Percentiles rank a stretch among this genome's conserved stretches.
These are phyloP conservation scores for Sarcophaga peregrina DNA, from an alignment of 1,140 invertebrate species.

Conservation along the genomic window DNA sequence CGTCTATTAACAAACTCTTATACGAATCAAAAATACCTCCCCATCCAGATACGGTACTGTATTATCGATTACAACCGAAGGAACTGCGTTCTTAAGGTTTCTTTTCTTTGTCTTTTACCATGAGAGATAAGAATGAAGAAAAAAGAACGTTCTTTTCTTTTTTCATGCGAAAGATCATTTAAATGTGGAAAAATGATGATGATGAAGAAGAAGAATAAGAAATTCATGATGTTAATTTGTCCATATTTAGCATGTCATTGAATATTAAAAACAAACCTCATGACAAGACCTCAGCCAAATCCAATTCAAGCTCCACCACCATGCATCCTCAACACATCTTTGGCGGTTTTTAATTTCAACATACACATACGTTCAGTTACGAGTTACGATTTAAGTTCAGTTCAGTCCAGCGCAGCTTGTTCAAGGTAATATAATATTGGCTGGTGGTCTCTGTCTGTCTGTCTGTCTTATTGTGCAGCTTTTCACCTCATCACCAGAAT, in stretches of 20 bases:
- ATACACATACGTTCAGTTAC: too few species aligned
- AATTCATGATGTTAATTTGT: neutral
- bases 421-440: slow-evolving; percentile 31
- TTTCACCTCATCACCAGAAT: neutral
- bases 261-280: slow-evolving; percentile 16
- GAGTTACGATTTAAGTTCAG: too few species aligned
- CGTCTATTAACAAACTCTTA: too few species aligned
- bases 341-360: too few species aligned
- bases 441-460: slow-evolving; percentile 7
- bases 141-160: neutral
- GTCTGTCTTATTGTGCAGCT: neutral
- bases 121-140: neutral
- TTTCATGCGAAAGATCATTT: neutral
- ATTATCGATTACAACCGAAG: too few species aligned
- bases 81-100: too few species aligned
- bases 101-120: too few species aligned
- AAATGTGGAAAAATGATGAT: neutral
- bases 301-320: neutral
- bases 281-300: neutral
- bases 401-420: neutral
- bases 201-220: neutral
- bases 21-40: too few species aligned
- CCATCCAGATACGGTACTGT: too few species aligned
- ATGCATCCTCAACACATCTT: neutral
- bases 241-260: slow-evolving; percentile 39